These are phyloP conservation scores for Potamarius usumacintae DNA, from an alignment of 2,113 vertebrate genomes.

Conservation along the genomic window DNA sequence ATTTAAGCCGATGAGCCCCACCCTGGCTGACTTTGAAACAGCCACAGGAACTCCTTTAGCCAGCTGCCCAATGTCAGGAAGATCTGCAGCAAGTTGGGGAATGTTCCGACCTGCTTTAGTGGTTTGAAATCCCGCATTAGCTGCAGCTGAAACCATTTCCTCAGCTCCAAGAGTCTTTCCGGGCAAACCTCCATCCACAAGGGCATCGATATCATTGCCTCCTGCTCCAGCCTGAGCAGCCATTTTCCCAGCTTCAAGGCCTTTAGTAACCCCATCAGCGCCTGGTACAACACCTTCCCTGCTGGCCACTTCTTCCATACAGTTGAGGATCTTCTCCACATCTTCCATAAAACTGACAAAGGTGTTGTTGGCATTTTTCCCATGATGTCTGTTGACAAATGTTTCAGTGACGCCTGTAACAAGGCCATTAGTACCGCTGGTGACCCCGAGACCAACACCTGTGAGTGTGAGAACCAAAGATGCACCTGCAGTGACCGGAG, in stretches of 20 bases:
- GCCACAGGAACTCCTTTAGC: constrained; percentile 56
- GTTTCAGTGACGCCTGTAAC: constrained; percentile 54
- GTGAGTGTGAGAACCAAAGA: constrained; percentile 55
- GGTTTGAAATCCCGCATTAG: constrained; percentile 41
- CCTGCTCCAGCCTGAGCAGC: background rate
- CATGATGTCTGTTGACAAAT: constrained; percentile 43
- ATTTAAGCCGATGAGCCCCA: constrained; percentile 50
- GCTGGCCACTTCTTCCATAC: constrained; percentile 39
- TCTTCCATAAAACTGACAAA: constrained; percentile 49
- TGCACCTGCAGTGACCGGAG: constrained; percentile 57
- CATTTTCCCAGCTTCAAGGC: background rate
- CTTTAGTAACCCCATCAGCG: background rate
- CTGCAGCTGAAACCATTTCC: constrained; percentile 7
- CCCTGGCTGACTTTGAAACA: constrained; percentile 47
- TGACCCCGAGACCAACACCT: constrained; percentile 56
- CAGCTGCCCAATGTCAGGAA: constrained; percentile 55
- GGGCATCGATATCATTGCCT: constrained; percentile 36
- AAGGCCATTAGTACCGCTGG: constrained; percentile 49
- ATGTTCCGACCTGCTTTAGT: constrained; percentile 42
- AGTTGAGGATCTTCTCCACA: constrained; percentile 38
- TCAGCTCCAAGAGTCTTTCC: constrained; percentile 36
- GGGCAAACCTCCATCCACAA: constrained; percentile 47
- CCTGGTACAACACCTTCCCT: background rate
- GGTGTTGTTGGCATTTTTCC: constrained; percentile 37
- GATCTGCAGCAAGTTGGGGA: constrained; percentile 50